phyloP scores from a whole-genome alignment of 2,888 invertebrate species.

The Caradrina clavipalpis region DNA sequence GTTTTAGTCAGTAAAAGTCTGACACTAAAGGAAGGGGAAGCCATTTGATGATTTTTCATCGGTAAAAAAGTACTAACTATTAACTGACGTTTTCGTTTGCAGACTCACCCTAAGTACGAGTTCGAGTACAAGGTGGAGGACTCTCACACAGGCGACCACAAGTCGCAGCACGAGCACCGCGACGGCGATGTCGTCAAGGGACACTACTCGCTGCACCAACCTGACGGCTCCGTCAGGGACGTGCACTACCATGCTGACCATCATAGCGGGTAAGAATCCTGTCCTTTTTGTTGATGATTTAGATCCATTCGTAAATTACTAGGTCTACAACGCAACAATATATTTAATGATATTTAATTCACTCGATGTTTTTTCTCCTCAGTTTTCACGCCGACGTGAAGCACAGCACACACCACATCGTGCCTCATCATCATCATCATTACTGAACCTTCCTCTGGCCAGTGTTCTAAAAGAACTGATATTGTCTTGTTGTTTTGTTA shows the following conservation, averaged over 20 bases:
- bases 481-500: not conserved
- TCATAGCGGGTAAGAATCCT: constrained; percentile 36
- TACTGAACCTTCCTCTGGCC: constrained; percentile 26
- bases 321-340: no score
- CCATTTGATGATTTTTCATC: no score
- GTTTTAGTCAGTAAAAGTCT: no score
- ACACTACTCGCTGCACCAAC: constrained; percentile 80
- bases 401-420: constrained; percentile 72
- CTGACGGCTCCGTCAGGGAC: constrained; percentile 87
- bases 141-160: constrained; percentile 88
- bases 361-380: constrained; percentile 31
- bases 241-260: constrained; percentile 87
- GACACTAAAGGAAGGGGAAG: no score
- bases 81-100: constrained; percentile 1
- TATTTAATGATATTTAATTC: no score
- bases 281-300: not conserved
- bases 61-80: no score
- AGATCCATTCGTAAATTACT: no score
- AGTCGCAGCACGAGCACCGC: constrained; percentile 86
- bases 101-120: constrained; percentile 88
- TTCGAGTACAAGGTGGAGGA: constrained; percentile 90
- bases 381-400: constrained; percentile 77
- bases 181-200: constrained; percentile 85
- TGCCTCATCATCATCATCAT: constrained; percentile 67
- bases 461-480: not conserved